phyloP scores from a whole-genome alignment of 2,888 invertebrate species.

The Mycalesis mineus region DNA sequence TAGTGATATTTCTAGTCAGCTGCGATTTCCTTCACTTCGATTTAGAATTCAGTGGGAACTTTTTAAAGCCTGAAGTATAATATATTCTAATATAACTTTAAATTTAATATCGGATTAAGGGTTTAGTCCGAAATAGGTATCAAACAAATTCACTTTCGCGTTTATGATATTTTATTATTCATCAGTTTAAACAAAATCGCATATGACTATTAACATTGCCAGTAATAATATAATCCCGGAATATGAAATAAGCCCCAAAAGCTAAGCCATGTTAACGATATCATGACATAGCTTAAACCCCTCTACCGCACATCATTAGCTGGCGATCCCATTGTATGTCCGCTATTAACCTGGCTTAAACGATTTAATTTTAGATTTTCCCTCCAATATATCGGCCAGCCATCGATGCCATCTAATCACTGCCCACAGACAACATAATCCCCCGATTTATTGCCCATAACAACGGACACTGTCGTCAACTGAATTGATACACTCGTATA shows the following conservation, averaged over 20 bases:
- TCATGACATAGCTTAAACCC: constrained; percentile 21
- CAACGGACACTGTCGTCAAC: constrained; percentile 63
- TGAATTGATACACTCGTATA: constrained; percentile 45
- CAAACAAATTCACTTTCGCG: too few relatives aligned
- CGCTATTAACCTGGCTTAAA: constrained; percentile 65
- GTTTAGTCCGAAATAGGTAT: too few relatives aligned
- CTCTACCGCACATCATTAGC: constrained; percentile 48
- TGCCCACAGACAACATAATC: constrained; percentile 71
- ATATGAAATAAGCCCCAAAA: constrained; percentile 3
- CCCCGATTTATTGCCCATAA: constrained; percentile 71
- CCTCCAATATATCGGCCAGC: constrained; percentile 51
- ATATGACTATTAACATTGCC: too few relatives aligned
- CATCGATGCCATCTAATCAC: constrained; percentile 69
- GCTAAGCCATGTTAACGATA: constrained; percentile 24
- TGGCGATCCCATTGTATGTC: constrained; percentile 49
- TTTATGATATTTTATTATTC: too few relatives aligned
- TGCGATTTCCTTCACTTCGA: too few relatives aligned
- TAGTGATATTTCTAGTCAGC: too few relatives aligned
- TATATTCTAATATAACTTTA: too few relatives aligned
- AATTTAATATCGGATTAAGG: too few relatives aligned
- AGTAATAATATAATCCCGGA: background rate
- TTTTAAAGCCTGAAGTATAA: too few relatives aligned
- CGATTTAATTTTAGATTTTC: constrained; percentile 71
- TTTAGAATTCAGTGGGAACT: too few relatives aligned
- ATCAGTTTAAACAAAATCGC: too few relatives aligned